Base-by-base conservation (phyloP, 64 coral and sea anemone genomes). In the Montipora foliosa region DNA sequence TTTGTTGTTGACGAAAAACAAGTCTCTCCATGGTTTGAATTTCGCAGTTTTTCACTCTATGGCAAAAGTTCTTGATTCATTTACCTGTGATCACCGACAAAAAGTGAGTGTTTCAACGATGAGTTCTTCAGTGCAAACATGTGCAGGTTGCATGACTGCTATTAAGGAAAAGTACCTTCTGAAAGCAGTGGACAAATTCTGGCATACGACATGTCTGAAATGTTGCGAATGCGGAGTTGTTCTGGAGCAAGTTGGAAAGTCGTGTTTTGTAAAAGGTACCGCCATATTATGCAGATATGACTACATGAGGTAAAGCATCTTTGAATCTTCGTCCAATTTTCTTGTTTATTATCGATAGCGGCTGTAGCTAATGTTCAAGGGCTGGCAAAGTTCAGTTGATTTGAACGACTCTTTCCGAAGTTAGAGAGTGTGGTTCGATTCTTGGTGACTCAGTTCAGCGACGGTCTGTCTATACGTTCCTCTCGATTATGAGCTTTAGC, bases 261-360 rank as follows among this genome's bases (percentile, higher is more conserved):
- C 90, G 11, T 91, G 79, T 47, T 91, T 91, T 75, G 79, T 74
- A 15, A 91, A 91, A 76, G 90, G 79, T 15, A 59, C 67, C 0
- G 55, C 81, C 17, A 91, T 91, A 60, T 60, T 91, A 14, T 91
- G 90, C 79, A 82, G 79, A 83, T 61, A 70, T 76, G 90, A 91
- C 53, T 91, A 91, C 44, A 61, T 58, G 17, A 91, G 90, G 90
- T 91, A 44, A 72, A 20, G 8, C 51, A 45, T 8, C n/a, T 47
- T 37, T 44, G 6, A 1, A 25, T 47, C 67, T 7, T 47, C 47
- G n/a, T 44, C 6, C 12, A 6, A 12, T 46, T 76, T 76, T 6
- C 11, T 46, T 12, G 11, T 71, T 76, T 45, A 76, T 44, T 76
- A 14, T 46, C 10, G 8, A 74, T 74, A 8, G 37, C 37, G 37